Evolutionary conservation across 2,113 vertebrate species (phyloP), one percentile per base, ranked within the genome.

Genomic region (Osmerus mordax): DNA sequence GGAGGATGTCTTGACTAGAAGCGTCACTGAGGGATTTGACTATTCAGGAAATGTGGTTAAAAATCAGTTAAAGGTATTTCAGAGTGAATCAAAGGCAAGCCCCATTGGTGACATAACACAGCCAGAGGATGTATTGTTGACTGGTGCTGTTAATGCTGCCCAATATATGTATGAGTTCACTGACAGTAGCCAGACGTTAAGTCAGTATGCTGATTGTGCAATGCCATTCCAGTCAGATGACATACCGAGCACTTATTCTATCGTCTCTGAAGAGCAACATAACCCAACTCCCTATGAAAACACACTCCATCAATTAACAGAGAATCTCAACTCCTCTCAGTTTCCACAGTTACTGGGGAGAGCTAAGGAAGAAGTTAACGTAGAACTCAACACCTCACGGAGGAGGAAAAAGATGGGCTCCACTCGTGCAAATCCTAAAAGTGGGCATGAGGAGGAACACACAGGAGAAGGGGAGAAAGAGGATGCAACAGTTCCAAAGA

Each of bases 391-490:
- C 51, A 58, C 52, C 15, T 18, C 32, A 19, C 12, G 13, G 25
- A 61, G 29, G 29, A 71, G 65, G 18, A 71, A 29, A 28, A 88
- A 83, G 65, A 74, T 89, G 75, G 88, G 81, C 11, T 91, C 89
- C 3, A 83, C 82, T 72, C 85, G 83, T 53, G 80, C 51, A 67
- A 54, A 1, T 55, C 71, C 55, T 25, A 58, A 79, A 23, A 58
- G 47, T 1, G 74, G 52, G 3, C 23, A 47, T 14, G 29, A 47
- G 18, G 65, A 67, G 53, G 62, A 62, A 59, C 41, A 47, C 41
- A 47, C 41, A 47, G 41, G 8, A 21, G 64, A 18, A 21, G 41
- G 58, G 32, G n/a, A 2, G 32, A n/a, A 21, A 0, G 29, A 72
- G 11, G 16, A 19, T 3, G 18, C 32, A 4, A 29, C n/a, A 13